These are phyloP conservation scores for Molothrus ater DNA, from an alignment of 2,797 vertebrate genomes.

Conservation along the genomic window DNA sequence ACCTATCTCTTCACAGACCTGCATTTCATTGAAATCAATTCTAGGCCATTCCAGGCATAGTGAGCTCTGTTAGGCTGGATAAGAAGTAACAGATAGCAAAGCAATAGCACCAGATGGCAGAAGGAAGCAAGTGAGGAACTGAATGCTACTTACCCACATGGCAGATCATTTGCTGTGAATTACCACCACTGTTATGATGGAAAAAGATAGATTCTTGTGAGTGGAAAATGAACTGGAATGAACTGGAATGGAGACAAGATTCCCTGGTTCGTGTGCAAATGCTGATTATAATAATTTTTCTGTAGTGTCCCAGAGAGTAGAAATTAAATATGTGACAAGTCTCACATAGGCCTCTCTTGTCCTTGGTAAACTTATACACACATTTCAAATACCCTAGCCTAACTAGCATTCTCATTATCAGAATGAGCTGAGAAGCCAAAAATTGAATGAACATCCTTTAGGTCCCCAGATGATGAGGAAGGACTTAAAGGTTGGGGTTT, in stretches of 20 bases:
- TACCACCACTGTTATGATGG: background rate
- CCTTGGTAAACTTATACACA: background rate
- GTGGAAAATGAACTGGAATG: slow-evolving; percentile 15
- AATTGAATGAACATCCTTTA: background rate
- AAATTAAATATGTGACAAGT: background rate
- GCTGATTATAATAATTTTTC: background rate
- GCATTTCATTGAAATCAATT: background rate
- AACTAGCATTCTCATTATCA: background rate
- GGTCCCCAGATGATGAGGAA: background rate
- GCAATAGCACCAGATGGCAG: slow-evolving; percentile 31
- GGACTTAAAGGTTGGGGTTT: background rate
- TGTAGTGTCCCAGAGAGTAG: background rate
- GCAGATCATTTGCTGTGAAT: slow-evolving; percentile 26
- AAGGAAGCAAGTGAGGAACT: background rate
- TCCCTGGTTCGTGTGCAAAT: background rate
- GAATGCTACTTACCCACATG: slow-evolving; percentile 23
- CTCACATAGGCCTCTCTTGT: background rate
- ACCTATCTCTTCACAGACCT: background rate
- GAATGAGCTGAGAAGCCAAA: background rate
- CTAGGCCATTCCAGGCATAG: background rate
- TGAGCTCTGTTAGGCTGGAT: background rate
- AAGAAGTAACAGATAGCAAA: slow-evolving; percentile 31
- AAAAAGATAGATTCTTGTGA: background rate
- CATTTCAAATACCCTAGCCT: background rate
- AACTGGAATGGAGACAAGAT: background rate